Evolutionary conservation across 2,113 vertebrate genomes (phyloP).

Genomic region (Ia io): DNA sequence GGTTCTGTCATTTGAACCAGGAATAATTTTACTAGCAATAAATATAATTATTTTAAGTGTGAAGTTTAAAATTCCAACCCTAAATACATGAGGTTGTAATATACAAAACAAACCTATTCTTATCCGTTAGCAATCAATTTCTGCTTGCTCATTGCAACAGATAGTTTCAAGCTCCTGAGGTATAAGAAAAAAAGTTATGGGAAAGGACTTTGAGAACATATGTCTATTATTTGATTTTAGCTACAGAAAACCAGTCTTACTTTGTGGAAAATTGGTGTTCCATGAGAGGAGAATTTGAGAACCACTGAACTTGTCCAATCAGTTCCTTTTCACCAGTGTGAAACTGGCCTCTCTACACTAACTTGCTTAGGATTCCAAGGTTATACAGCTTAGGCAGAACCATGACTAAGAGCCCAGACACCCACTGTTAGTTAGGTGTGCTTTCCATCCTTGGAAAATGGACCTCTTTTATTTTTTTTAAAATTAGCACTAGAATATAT

Average conservation of each 20-base stretch:
- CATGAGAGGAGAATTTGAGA: slow-evolving; percentile 16
- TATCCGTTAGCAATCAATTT: slow-evolving; percentile 11
- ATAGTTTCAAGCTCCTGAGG: slow-evolving; percentile 2
- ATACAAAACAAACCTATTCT: slow-evolving; percentile 2
- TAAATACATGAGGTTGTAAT: neutral
- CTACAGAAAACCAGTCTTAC: slow-evolving; percentile 42
- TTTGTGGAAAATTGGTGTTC: slow-evolving; percentile 22
- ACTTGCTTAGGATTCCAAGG: neutral
- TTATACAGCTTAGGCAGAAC: neutral
- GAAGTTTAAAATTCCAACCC: slow-evolving; percentile 18
- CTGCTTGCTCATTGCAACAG: neutral
- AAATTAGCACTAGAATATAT: slow-evolving; percentile 20
- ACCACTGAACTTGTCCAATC: neutral
- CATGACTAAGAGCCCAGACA: neutral
- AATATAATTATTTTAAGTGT: slow-evolving; percentile 5
- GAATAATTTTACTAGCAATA: slow-evolving; percentile 31
- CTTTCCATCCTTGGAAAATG: neutral
- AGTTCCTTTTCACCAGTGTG: neutral
- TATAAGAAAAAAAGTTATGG: neutral
- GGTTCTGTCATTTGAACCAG: slow-evolving; percentile 26
- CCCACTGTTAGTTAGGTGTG: neutral
- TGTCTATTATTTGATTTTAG: slow-evolving; percentile 39
- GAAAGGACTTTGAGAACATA: slow-evolving; percentile 18
- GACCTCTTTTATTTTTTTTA: neutral
- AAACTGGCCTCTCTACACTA: neutral